phyloP scores from a whole-genome alignment of 2,797 vertebrate genomes.

The Coilia nasus region DNA sequence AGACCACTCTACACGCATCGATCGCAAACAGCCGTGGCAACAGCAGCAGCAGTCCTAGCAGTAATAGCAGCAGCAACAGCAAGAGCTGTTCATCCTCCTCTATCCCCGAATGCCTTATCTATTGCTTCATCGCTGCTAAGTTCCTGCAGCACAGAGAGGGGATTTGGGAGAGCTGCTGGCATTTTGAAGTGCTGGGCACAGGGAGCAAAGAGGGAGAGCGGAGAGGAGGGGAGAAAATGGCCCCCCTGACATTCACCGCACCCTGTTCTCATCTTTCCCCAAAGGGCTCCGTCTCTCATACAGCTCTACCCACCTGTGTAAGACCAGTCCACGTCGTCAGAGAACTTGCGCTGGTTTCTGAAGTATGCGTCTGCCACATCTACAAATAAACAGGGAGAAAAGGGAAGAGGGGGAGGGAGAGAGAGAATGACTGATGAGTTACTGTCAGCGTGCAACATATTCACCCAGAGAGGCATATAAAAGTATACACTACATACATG shows the following conservation, averaged over 20 bases:
- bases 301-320: conserved; percentile 89
- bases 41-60: background rate
- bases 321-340: conserved; percentile 92
- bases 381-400: conserved; percentile 50
- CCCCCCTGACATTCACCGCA: conserved; percentile 21
- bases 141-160: background rate
- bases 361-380: conserved; percentile 59
- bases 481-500: background rate
- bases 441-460: conserved; percentile 8
- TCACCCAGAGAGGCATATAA: background rate
- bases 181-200: background rate
- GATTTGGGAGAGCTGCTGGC: conserved; percentile 4
- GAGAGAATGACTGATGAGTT: conserved; percentile 1
- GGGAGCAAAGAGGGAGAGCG: background rate
- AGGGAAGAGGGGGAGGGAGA: conserved; percentile 9
- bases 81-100: background rate
- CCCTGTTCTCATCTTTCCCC: conserved; percentile 12
- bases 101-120: conserved; percentile 16
- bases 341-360: conserved; percentile 77
- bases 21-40: conserved; percentile 13
- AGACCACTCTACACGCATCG: conserved; percentile 35
- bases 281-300: background rate
- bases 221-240: too few species aligned
- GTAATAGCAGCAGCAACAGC: background rate
- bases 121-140: background rate